Conservation (phyloP, 1,140 invertebrate genomes). For the Idris sp. region DNA sequence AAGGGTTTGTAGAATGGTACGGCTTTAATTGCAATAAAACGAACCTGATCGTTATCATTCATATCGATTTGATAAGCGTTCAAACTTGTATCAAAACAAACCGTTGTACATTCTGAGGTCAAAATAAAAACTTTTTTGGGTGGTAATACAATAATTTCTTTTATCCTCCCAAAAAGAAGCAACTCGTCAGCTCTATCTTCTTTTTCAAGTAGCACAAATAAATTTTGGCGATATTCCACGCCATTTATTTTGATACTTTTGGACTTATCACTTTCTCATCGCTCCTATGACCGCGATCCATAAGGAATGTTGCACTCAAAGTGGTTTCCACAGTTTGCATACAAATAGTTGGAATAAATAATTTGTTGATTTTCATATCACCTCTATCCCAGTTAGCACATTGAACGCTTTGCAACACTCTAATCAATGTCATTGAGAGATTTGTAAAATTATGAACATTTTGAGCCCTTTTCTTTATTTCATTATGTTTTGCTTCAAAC, state of each 20-base stretch:
- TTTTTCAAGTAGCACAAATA: slow-evolving; percentile 34
- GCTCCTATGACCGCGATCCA: slow-evolving; percentile 20
- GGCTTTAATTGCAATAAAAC: slow-evolving; percentile 4
- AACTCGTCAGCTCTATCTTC: slow-evolving; percentile 24
- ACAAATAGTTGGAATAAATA: slow-evolving; percentile 6
- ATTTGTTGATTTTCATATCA: slow-evolving; percentile 2
- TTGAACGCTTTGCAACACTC: slow-evolving; percentile 7
- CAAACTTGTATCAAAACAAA: slow-evolving; percentile 4
- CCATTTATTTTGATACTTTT: slow-evolving; percentile 32
- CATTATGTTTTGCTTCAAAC: slow-evolving; percentile 16
- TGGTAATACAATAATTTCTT: slow-evolving; percentile 9
- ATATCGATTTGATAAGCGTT: slow-evolving; percentile 23
- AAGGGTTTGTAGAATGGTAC: slow-evolving; percentile 26
- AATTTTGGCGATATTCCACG: slow-evolving; percentile 35
- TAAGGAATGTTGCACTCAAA: slow-evolving; percentile 23
- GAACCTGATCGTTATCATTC: not conserved
- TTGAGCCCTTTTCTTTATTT: slow-evolving; percentile 14
- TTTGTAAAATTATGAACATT: slow-evolving; percentile 33
- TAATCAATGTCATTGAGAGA: slow-evolving; percentile 9
- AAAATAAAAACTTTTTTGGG: slow-evolving; percentile 10
- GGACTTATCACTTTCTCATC: slow-evolving; percentile 29
- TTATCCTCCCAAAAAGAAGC: slow-evolving; percentile 9
- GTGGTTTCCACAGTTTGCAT: slow-evolving; percentile 9
- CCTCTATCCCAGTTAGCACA: slow-evolving; percentile 6
- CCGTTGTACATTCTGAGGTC: not conserved